Base-by-base conservation (phyloP, 2,888 invertebrate genomes). In the Caenorhabditis panamensis region DNA sequence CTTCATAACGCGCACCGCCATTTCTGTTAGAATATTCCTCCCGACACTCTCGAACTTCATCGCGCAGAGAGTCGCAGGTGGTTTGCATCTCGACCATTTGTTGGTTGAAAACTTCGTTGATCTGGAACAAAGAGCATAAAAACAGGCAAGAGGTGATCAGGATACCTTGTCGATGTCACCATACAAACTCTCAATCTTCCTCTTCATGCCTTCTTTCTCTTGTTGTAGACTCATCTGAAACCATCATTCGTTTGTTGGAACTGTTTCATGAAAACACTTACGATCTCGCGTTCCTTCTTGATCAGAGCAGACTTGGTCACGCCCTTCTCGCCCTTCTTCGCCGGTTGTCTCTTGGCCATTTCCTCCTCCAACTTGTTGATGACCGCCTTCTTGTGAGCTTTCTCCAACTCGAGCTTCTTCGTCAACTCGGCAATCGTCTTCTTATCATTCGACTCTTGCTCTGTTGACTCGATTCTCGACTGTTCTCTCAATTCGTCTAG, bases 291-390 rank as follows among this genome's bases (percentile, higher is more conserved):
- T 89, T 95, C 95, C 92, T 98, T 97, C 93, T 93, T 86, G 20
- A 95, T 95, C 73, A 97, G 92, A 91, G 97, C 97, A 9, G 69
- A 63, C 91, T 96, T 96, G 5, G 94, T 73, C n/a, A 79, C 59
- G 6, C 80, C 80, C 22, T 82, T 82, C 5, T 80, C 85, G 72
- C 83, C 86, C 82, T 77, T 82, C 41, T 92, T 95, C 94, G 72
- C 94, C 94, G 59, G 94, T 94, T 47, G 95, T 95, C 91, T 95
- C 96, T 97, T 94, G 92, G 96, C 96, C 95, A 98, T 95, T 80
- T 98, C 95, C 92, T 98, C 97, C 5, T 97, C 96, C 83, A 99
- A 93, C 91, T 98, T 99, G 92, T 97, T 96, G 83, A 83, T 84
- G 8, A 83, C 72, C 20, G 79, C 76, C 61, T 83, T 79, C 58